Evolutionary conservation across 2,888 invertebrate species (phyloP), one percentile per base, ranked within the genome.

Genomic region (Coelinius sp.): DNA sequence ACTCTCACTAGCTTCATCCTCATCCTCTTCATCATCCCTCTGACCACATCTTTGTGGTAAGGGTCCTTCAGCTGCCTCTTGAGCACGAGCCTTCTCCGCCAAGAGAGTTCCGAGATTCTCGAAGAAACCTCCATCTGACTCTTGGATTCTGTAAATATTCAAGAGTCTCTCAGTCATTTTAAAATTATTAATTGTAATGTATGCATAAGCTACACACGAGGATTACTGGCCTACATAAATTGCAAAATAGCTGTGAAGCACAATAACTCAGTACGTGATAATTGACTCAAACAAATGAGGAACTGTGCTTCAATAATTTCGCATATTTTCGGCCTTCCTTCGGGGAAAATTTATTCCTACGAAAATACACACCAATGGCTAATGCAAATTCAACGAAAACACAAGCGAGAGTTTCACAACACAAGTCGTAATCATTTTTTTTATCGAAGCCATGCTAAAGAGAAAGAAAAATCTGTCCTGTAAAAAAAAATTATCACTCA

Each of bases 71-170:
- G 75, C 82, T 63, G 79, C 78, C 56, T 83, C 82, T 71, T 85
- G 83, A 0, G 79, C 82, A 65, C 82, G 80, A 22, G 79, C 86
- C 72, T 81, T 84, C 66, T 85, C 85, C 0, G 83, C 85, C 68
- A 95, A 88, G 64, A 94, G 89, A 0, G 93, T 93, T 0, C 95
- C 95, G 80, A 95, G 94, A 82, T 93, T 94, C 86, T 95, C 95
- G 85, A 95, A 95, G 88, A 95, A 95, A 64, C 94, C 93, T 79
- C 93, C 94, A 86, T 95, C 95, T 17, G 93, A 90, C 88, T 94
- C 93, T 89, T 94, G 94, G 77, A 95, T 91, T 89, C 94, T 94
- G 89, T 64, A 90, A 90, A 81, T 82, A 81, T 38, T 10, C 8
- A 27, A 22, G 3, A 20, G 7, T 2, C n/a, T 12, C n/a, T 56